Evolutionary conservation across 2,113 vertebrate species (phyloP).

Genomic region (Alouatta palliata): DNA sequence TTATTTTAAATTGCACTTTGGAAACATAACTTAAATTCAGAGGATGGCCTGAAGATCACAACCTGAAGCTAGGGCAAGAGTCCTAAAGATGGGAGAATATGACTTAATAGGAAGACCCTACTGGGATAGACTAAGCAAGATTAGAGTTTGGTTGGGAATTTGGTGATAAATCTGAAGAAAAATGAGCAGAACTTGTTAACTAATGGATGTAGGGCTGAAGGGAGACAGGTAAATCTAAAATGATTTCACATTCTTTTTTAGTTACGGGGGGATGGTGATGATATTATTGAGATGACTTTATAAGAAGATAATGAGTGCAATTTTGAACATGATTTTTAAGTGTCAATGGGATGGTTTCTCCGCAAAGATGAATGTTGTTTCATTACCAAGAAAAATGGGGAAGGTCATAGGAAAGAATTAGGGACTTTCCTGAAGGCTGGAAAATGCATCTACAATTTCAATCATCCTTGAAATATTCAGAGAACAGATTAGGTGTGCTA

Average conservation of each 20-base stretch:
- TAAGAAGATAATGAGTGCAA: constrained; percentile 30
- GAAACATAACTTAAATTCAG: not conserved
- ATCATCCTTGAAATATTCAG: constrained; percentile 58
- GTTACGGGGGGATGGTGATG: not conserved
- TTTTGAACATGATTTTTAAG: constrained; percentile 35
- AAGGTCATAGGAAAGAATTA: constrained; percentile 32
- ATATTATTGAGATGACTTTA: constrained; percentile 32
- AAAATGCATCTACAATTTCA: constrained; percentile 1
- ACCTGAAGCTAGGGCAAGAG: not conserved
- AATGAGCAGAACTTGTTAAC: not conserved
- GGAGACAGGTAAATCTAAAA: not conserved
- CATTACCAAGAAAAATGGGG: not conserved
- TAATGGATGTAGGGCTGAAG: not conserved
- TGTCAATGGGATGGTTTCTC: constrained; percentile 2
- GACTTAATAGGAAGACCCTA: not conserved
- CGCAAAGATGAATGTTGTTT: constrained; percentile 4
- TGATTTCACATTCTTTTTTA: constrained; percentile 19
- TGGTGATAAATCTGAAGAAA: not conserved
- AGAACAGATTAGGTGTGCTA: constrained; percentile 62
- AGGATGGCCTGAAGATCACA: not conserved
- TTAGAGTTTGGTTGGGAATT: not conserved
- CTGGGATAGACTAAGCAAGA: not conserved
- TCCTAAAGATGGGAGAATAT: not conserved
- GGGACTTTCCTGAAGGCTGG: constrained; percentile 23
- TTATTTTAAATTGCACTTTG: not conserved